Base-by-base conservation (phyloP, 2,797 vertebrate species). In the Lophius americanus region DNA sequence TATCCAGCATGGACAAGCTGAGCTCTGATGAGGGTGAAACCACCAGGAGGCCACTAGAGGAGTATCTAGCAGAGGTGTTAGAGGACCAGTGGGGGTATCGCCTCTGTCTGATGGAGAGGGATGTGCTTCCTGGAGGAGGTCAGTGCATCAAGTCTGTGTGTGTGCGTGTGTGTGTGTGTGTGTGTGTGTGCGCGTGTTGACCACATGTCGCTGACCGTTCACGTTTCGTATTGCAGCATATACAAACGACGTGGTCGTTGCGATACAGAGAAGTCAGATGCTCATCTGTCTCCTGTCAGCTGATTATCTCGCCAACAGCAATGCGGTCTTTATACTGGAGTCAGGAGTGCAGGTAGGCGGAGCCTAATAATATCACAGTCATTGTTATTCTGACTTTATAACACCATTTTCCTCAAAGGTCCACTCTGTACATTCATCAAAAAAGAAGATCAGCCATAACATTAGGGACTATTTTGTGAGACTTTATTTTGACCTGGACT, bases 81-180 rank as follows among this genome's bases (percentile, higher is more conserved):
- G 96, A 98, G 90, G 92, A 93, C 35, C 88, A 82, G 82, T 95
- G 94, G 39, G 94, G 95, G 6, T 96, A 96, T 73, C 94, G 89
- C 7, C 77, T 98, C 56, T 97, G 94, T 75, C 91, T 98, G 70
- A 78, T 94, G 63, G 96, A 98, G 78, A 94, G 96, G 83, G 96
- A 98, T 39, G 60, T 95, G 61, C 86, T 94, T 48, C 96, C 96
- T 0, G 96, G 96, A 76, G 96, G 95, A 94, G 96, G 96, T 98
- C 72, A 87, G 88, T 60, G 6, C 23, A 52, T 52, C 11, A 14
- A 0, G 1, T 49, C 5, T 50, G 32, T 65, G 36, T 49, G 6
- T 66, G 4, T 12, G 14, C 52, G 8, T 48, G 14, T 52, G 23
- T 64, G 6, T 66, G 4, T 12, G 14, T 54, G 8, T 48, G 14